A percentile compares a stretch with the other conserved stretches of the same genome.
phyloP scores from a whole-genome alignment of 1,140 invertebrate species.

The Cyphomyrmex costatus region DNA sequence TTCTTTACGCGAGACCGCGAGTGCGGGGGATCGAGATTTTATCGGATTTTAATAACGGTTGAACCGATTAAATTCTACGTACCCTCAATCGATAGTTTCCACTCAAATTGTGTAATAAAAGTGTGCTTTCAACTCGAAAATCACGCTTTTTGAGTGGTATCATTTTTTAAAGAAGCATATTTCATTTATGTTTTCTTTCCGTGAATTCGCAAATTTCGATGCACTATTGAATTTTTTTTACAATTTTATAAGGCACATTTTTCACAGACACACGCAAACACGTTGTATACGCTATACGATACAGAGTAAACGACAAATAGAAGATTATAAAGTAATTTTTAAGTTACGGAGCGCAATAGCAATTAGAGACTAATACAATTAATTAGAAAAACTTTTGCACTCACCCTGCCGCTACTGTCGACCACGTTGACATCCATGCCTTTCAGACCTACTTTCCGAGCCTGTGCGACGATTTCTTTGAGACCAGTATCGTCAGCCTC shows the following conservation, averaged over 20 bases:
- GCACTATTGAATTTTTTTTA: background rate
- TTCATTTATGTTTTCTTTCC: background rate
- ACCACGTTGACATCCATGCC: conserved; percentile 82
- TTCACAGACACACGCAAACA: background rate
- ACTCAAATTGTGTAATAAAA: no score
- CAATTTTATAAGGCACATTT: background rate
- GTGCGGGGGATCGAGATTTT: no score
- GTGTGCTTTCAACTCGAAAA: no score
- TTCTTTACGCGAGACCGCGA: no score
- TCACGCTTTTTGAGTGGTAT: no score
- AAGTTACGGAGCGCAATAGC: background rate
- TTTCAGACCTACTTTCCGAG: conserved; percentile 75
- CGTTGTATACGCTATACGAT: no score
- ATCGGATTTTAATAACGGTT: no score
- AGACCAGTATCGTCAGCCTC: conserved; percentile 82
- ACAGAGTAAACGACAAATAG: background rate
- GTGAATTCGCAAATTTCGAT: background rate
- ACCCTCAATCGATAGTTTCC: no score
- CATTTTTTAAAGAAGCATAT: background rate
- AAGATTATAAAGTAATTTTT: background rate
- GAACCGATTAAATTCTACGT: no score
- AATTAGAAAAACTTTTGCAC: conserved; percentile 54
- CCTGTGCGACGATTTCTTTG: conserved; percentile 77
- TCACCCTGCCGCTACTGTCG: conserved; percentile 85
- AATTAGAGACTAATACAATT: conserved; percentile 48